Evolutionary conservation across 1,140 invertebrate species (phyloP), one percentile per base, ranked within the genome.

Genomic region (Sarcophaga bullata): DNA sequence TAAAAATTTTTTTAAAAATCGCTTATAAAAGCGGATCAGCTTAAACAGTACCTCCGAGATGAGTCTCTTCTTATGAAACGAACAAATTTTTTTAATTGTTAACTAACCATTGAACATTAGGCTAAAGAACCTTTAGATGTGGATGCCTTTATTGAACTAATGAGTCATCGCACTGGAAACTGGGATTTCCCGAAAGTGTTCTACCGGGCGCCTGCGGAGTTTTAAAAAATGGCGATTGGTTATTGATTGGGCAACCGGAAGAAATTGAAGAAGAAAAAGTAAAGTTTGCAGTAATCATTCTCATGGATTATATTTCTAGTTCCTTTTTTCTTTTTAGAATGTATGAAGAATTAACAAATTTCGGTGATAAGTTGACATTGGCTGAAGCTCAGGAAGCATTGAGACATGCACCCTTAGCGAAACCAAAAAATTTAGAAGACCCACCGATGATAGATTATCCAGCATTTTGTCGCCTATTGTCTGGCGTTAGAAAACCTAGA

Each of bases 131-230:
- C 93, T 1, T 83, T 94, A 17, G 91, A 93, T 86, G 93, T 93
- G 83, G 92, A 93, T 83, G 91, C 91, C 5, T 94, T 94, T 84
- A 91, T 93, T 0, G 91, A 91, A 72, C 87, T 93, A 7, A 91
- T 94, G 82, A 92, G 92, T n/a, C 91, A 91, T 80, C 92, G 91
- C 81, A 93, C 92, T 3, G 88, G 92, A 47, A 92, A 93, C 84
- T 85, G 93, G 62, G 93, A 94, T 86, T n/a, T n/a, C 91, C 93
- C 0, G 93, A 93, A 85, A 92, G 92, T 81, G 92, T 92, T 8
- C 86, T 94, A 10, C 86, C 92, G 0, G 91, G 91, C 10, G 93
- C 93, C 0, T 89, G n/a, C n/a, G 93, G 83, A 92, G 92, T 62
- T n/a, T n/a, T n/a, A n/a, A n/a, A n/a, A 92, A 92, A 25, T 94